Percentiles rank a stretch among this genome's conserved stretches.
phyloP scores from a whole-genome alignment of 2,888 invertebrate species.

The Cryptophagus acutangulus region DNA sequence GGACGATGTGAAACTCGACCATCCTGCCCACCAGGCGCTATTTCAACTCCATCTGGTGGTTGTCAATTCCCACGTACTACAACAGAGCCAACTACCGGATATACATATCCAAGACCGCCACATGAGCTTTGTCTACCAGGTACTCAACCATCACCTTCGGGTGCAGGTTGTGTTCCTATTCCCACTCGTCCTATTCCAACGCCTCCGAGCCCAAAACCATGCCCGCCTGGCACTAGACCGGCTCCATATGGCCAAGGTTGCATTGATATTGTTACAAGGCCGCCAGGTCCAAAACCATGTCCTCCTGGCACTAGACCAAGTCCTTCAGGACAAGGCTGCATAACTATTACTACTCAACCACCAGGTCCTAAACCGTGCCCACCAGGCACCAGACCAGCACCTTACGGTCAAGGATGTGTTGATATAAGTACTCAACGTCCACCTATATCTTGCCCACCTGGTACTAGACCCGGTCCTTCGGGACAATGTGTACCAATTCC shows the following conservation, averaged over 20 bases:
- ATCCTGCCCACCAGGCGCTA: constrained; percentile 20
- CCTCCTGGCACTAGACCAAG: constrained; percentile 11
- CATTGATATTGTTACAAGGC: too few species aligned
- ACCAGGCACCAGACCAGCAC: constrained; percentile 1
- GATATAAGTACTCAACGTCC: too few species aligned
- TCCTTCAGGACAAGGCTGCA: background rate
- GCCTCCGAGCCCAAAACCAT: constrained; percentile 14
- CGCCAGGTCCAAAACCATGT: constrained; percentile 8
- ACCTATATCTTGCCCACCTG: constrained; percentile 17
- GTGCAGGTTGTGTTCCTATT: constrained; percentile 18
- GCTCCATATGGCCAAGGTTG: background rate
- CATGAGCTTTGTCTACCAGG: constrained; percentile 17
- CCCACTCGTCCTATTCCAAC: constrained; percentile 7
- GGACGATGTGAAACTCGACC: constrained; percentile 14
- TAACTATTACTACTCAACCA: too few species aligned
- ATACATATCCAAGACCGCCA: constrained; percentile 11
- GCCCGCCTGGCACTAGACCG: constrained; percentile 2
- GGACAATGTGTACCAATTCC: constrained; percentile 3
- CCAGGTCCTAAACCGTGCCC: constrained; percentile 1
- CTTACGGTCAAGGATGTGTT: background rate
- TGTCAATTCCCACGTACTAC: constrained; percentile 21
- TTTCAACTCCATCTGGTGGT: constrained; percentile 19
- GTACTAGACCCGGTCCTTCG: constrained; percentile 9
- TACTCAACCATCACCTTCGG: constrained; percentile 16
- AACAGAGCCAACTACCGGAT: too few species aligned